Evolutionary conservation across 2,888 invertebrate genomes (phyloP).

Genomic region (Mycogona germanica): DNA sequence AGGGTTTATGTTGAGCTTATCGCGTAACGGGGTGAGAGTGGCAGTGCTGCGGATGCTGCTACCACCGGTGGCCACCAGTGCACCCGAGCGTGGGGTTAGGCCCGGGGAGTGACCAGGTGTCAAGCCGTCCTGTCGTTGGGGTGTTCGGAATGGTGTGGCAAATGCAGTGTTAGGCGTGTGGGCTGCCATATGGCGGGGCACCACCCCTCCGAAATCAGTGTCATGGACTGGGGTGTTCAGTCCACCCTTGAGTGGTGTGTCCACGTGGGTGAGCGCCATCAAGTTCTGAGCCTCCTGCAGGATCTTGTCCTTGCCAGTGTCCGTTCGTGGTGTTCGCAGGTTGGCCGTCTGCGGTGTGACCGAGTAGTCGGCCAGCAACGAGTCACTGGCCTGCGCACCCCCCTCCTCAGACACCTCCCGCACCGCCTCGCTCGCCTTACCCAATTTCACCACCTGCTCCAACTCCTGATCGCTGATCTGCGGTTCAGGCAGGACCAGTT

Average conservation of each 20-base stretch:
- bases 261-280: conserved; percentile 94
- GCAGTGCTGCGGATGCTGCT: conserved; percentile 26
- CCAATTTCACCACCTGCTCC: conserved; percentile 71
- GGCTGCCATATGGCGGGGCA: conserved; percentile 55
- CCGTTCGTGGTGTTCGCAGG: conserved; percentile 61
- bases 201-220: conserved; percentile 71
- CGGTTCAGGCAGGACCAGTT: conserved; percentile 89
- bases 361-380: conserved; percentile 81
- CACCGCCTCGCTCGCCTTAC: conserved; percentile 45
- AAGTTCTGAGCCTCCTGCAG: conserved; percentile 94
- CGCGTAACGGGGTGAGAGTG: conserved; percentile 63
- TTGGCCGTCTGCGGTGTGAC: conserved; percentile 43
- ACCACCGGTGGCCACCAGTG: neutral
- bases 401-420: conserved; percentile 71
- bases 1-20: conserved; percentile 88
- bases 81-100: conserved; percentile 9
- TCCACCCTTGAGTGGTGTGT: conserved; percentile 93
- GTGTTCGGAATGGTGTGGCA: conserved; percentile 63
- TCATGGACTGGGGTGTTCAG: conserved; percentile 85
- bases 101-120: conserved; percentile 14
- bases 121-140: conserved; percentile 7
- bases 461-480: conserved; percentile 80
- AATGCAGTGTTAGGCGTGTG: conserved; percentile 86
- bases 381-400: conserved; percentile 61
- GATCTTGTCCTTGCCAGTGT: conserved; percentile 64